These are phyloP conservation scores for Aeoliscus strigatus DNA, from an alignment of 2,797 vertebrate genomes.

Conservation along the genomic window DNA sequence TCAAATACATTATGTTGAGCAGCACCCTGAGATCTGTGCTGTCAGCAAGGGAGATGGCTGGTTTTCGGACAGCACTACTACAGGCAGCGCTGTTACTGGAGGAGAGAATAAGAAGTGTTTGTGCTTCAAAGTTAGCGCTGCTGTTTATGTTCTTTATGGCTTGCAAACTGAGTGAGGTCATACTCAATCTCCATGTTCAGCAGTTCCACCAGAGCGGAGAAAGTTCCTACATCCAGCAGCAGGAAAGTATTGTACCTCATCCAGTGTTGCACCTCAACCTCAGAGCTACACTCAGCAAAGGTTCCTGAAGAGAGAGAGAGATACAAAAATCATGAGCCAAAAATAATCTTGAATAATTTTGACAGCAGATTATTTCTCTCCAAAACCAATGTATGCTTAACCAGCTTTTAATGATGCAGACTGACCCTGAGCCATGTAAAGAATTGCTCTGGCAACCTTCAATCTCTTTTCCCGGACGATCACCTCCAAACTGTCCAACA, in stretches of 20 bases:
- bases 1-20: constrained; percentile 98
- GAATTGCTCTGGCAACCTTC: constrained; percentile 87
- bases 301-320: constrained; percentile 75
- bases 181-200: constrained; percentile 99
- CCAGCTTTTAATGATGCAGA: background rate
- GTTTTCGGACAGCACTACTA: constrained; percentile 94
- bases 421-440: constrained; percentile 94
- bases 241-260: constrained; percentile 95
- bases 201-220: constrained; percentile 93
- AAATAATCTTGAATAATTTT: background rate
- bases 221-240: constrained; percentile 90
- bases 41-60: constrained; percentile 95
- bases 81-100: constrained; percentile 94
- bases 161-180: constrained; percentile 45
- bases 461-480: constrained; percentile 87
- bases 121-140: too few relatives aligned
- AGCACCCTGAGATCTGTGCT: constrained; percentile 96
- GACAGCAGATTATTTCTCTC: background rate
- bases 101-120: background rate
- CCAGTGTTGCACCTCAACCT: constrained; percentile 91
- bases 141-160: too few relatives aligned
- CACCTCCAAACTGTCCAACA: constrained; percentile 90
- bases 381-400: background rate
- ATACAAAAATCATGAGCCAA: background rate
- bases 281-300: constrained; percentile 87